Evolutionary conservation across 2,113 vertebrate species (phyloP), one percentile per base, ranked within the genome.

Genomic region (Sisor rabdophorus): DNA sequence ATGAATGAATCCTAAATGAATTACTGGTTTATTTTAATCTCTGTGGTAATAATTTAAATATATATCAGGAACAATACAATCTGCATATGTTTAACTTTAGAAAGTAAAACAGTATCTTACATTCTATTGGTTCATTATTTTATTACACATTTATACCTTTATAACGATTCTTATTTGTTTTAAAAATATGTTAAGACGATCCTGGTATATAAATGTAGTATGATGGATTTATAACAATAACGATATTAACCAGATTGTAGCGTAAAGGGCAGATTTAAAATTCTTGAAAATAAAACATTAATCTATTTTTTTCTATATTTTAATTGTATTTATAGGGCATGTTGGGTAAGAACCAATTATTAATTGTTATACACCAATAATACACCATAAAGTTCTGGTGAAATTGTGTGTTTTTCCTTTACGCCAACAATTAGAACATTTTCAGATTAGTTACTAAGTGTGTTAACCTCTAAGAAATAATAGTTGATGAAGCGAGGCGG

Each of bases 401-500:
- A n/a, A n/a, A n/a, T n/a, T n/a, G n/a, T n/a, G n/a, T n/a, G n/a
- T n/a, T n/a, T n/a, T n/a, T n/a, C n/a, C n/a, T n/a, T n/a, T n/a
- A n/a, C n/a, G n/a, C n/a, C n/a, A n/a, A n/a, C n/a, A n/a, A n/a
- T n/a, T n/a, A n/a, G n/a, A n/a, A n/a, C n/a, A 13, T 22, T 44
- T 65, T 11, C 20, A 47, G 12, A 65, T 40, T 44, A 15, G 6
- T 65, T 4, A 47, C 11, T 16, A 22, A 24, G 12, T 3, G n/a
- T 47, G 36, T 5, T 24, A 17, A 26, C 47, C 1, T 67, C 12
- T 13, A 9, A 50, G 22, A 24, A 2, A 26, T 40, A 50, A 11
- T 16, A 65, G 30, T 44, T 40, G 44, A 75, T 30, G 65, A 75
- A 50, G 50, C 73, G 54, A 53, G 30, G 53, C 77, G 28, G 50